These are phyloP conservation scores for Sminthurinus signatus DNA, from an alignment of 1,140 invertebrate species.

Conservation along the genomic window DNA sequence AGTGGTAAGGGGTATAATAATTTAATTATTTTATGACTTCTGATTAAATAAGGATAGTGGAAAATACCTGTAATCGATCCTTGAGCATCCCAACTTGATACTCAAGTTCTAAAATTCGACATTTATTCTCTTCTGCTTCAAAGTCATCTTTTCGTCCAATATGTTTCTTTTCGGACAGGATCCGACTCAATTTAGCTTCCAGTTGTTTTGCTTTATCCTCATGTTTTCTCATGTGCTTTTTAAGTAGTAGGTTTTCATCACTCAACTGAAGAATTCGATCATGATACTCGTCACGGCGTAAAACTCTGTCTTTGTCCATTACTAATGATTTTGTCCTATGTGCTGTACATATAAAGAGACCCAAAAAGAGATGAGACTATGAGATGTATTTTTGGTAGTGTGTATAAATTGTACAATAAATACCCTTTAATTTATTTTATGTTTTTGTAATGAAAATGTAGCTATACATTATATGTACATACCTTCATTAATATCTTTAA, in stretches of 20 bases:
- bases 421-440: neutral
- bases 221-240: neutral
- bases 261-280: slow-evolving; percentile 1
- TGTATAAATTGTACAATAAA: neutral
- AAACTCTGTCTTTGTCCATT: slow-evolving; percentile 7
- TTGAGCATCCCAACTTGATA: slow-evolving; percentile 16
- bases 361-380: neutral
- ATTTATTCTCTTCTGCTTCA: slow-evolving; percentile 6
- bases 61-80: slow-evolving; percentile 5
- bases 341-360: neutral
- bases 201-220: slow-evolving; percentile 9
- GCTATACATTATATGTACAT: neutral
- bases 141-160: neutral
- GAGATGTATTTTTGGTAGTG: neutral
- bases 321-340: slow-evolving; percentile 8
- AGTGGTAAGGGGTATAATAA: no score
- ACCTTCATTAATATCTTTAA: slow-evolving; percentile 12
- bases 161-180: slow-evolving; percentile 1
- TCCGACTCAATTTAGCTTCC: slow-evolving; percentile 9
- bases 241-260: slow-evolving; percentile 8
- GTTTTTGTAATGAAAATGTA: neutral
- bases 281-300: neutral
- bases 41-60: no score
- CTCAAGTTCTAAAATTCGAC: slow-evolving; percentile 7
- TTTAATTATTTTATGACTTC: no score